Percentiles rank a stretch among this genome's conserved stretches.
Conservation (phyloP, 2,113 vertebrate species). For the Seriola rivoliana region DNA sequence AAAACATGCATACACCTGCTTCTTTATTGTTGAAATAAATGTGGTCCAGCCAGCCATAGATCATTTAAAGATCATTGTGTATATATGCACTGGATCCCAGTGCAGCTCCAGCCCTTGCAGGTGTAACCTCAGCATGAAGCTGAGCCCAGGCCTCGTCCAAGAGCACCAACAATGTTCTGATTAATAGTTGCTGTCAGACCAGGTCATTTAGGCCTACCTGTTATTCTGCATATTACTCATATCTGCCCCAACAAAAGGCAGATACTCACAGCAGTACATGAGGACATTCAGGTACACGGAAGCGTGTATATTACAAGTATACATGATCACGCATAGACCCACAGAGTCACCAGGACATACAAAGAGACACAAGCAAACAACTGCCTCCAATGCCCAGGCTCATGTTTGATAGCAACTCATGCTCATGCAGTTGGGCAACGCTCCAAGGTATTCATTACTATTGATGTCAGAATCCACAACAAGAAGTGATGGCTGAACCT, state of each 20-base stretch:
- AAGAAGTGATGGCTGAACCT: constrained; percentile 80
- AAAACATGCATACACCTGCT: constrained; percentile 4
- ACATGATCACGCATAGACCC: constrained; percentile 28
- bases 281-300: constrained; percentile 31
- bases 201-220: constrained; percentile 68
- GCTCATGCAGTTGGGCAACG: constrained; percentile 72
- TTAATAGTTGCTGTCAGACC: constrained; percentile 74
- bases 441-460: constrained; percentile 83
- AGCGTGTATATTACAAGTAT: constrained; percentile 12
- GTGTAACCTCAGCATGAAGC: constrained; percentile 72
- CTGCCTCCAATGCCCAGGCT: constrained; percentile 40
- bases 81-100: constrained; percentile 47
- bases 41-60: constrained; percentile 37
- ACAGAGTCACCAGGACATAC: constrained; percentile 43
- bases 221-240: constrained; percentile 74
- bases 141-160: constrained; percentile 42
- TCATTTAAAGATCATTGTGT: constrained; percentile 62
- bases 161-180: constrained; percentile 67
- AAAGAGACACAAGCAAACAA: constrained; percentile 61
- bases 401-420: constrained; percentile 62
- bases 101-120: constrained; percentile 67
- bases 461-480: constrained; percentile 81
- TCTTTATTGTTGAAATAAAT: constrained; percentile 35
- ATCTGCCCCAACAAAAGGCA: constrained; percentile 39
- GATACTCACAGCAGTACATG: constrained; percentile 25